phyloP scores from a whole-genome alignment of 2,888 invertebrate species.

The Heliconius erato region DNA sequence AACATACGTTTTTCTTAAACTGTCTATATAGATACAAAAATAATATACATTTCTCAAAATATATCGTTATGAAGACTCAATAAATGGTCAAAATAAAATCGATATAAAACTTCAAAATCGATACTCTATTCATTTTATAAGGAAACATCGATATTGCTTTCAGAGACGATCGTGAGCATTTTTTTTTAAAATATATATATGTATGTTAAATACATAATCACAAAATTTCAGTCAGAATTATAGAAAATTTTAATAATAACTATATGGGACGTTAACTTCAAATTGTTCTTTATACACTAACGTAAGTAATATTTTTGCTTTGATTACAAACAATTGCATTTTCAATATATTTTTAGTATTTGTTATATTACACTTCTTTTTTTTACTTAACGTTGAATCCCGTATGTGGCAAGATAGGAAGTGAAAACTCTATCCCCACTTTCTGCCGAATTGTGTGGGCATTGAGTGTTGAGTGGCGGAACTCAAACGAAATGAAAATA shows the following conservation, averaged over 20 bases:
- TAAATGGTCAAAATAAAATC: not conserved
- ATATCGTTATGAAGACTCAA: not conserved
- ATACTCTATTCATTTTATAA: not conserved
- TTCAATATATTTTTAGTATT: too few relatives aligned
- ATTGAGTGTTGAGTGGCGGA: too few relatives aligned
- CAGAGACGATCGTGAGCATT: not conserved
- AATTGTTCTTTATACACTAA: not conserved
- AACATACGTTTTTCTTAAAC: not conserved
- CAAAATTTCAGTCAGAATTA: conserved; percentile 22
- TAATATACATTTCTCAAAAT: not conserved
- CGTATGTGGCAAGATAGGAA: too few relatives aligned
- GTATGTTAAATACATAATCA: not conserved
- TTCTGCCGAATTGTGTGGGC: too few relatives aligned
- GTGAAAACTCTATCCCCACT: too few relatives aligned
- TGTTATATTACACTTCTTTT: too few relatives aligned
- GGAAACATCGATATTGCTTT: conserved; percentile 1
- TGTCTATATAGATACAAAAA: not conserved
- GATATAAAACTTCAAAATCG: conserved; percentile 2
- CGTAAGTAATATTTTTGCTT: not conserved
- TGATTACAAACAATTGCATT: too few relatives aligned
- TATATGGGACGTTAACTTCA: not conserved
- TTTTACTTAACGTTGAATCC: too few relatives aligned
- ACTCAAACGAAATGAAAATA: too few relatives aligned
- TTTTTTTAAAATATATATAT: not conserved
- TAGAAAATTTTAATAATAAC: conserved; percentile 1